A percentile compares a stretch with the other conserved stretches of the same genome.
Evolutionary conservation across 2,888 invertebrate genomes (phyloP).

Genomic region (Branchipolynoe longqiensis): DNA sequence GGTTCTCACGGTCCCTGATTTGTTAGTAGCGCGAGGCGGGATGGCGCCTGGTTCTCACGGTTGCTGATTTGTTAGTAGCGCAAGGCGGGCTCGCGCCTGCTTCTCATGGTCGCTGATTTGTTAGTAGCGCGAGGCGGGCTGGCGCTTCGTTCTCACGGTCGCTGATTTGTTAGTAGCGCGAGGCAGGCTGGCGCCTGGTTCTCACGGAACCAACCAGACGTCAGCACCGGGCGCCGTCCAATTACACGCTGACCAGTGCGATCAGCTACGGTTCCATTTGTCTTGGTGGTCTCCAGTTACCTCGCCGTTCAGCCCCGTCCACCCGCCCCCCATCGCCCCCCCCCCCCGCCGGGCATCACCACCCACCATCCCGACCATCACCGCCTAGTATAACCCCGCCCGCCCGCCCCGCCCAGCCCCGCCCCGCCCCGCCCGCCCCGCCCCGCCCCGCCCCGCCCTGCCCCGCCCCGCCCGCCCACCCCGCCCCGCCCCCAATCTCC

Average conservation of each 20-base stretch:
- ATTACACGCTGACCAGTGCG: conserved; percentile 35
- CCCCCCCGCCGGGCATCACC: no score
- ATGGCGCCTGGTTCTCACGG: no score
- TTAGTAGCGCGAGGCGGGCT: no score
- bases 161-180: no score
- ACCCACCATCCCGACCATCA: no score
- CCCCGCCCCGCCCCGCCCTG: background rate
- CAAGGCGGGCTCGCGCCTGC: no score
- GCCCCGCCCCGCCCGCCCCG: background rate
- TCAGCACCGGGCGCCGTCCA: background rate
- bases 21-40: no score
- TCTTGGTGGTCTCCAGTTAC: conserved; percentile 23
- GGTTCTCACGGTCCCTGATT: no score
- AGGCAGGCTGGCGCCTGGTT: background rate
- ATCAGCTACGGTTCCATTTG: background rate
- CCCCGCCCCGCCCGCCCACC: background rate
- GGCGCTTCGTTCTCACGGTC: no score
- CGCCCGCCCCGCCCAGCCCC: no score
- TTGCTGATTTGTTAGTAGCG: no score
- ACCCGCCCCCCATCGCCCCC: background rate
- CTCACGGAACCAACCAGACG: background rate
- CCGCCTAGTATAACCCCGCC: background rate
- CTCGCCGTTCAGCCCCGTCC: background rate
- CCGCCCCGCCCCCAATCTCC: background rate
- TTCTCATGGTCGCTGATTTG: no score